Evolutionary conservation across 64 coral and sea anemone species (phyloP), one percentile per base, ranked within the genome.

Genomic region (Orbicella faveolata): DNA sequence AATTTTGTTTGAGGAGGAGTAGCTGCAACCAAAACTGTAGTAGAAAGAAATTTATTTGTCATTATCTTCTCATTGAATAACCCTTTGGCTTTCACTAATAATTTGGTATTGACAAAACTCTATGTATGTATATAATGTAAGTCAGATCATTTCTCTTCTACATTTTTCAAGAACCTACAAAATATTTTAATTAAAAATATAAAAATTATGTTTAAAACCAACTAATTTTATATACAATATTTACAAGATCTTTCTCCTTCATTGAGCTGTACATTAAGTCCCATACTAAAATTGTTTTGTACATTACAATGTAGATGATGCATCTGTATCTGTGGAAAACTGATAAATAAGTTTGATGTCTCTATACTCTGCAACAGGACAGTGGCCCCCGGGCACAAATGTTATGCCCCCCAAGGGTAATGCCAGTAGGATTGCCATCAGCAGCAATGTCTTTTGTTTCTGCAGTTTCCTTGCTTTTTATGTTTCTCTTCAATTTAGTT

Each of bases 311-410:
- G 55, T 59, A 9, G 55, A 59, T 59, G 10, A 30, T 30, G 55
- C 1, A 59, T 59, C 55, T 59, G 55, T 59, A 14, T 26, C 23
- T 67, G 64, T 21, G 18, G 18, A 23, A 67, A 67, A 21, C 64
- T 3, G 64, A 23, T 67, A 67, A 21, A 8, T 19, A 67, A 67
- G 23, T 23, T 67, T 67, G 18, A 10, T 26, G 14, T 79, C 48
- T 79, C 52, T 79, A 96, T 41, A 96, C 88, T 75, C 95, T 96
- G 61, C 95, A 96, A 76, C 95, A 96, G 20, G 95, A 87, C 44
- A 96, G 34, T 19, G 88, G 95, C 20, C 95, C 95, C 41, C 91
- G 93, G 4, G 88, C n/a, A 79, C 93, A 96, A 36, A 96, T 94
- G 18, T 78, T 69, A 88, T 97, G 95, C n/a, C 95, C 87, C 34